These are phyloP conservation scores for Piaya cayana DNA, from an alignment of 2,113 vertebrate genomes.

Conservation along the genomic window DNA sequence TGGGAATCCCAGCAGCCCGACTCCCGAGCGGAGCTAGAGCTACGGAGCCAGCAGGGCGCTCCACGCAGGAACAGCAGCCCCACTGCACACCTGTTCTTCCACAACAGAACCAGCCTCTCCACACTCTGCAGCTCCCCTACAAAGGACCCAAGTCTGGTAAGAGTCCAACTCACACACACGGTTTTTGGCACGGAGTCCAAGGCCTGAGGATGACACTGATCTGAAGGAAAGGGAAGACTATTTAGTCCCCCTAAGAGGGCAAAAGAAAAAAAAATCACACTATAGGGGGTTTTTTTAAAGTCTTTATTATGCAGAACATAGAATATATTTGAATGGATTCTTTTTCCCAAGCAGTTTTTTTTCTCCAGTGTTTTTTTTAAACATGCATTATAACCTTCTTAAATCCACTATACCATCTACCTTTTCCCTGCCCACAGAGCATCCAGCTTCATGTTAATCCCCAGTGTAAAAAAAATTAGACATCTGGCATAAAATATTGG, in stretches of 20 bases:
- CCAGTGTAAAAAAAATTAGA: constrained; percentile 69
- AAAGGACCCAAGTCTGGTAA: accelerated
- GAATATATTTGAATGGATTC: constrained; percentile 60
- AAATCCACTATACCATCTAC: constrained; percentile 45
- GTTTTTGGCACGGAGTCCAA: neutral
- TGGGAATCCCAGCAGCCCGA: neutral
- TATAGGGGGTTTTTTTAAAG: constrained; percentile 33
- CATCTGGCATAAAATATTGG: constrained; percentile 65
- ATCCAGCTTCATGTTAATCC: constrained; percentile 60
- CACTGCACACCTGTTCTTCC: neutral
- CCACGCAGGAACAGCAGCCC: neutral
- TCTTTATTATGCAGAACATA: constrained; percentile 77
- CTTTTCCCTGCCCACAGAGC: constrained; percentile 10
- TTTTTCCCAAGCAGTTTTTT: constrained; percentile 58
- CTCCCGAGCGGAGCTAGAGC: accelerated
- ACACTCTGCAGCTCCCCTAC: accelerated
- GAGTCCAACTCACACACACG: neutral
- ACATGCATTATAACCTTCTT: constrained; percentile 67
- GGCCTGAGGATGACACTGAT: neutral
- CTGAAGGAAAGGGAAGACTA: neutral
- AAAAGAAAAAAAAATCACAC: neutral
- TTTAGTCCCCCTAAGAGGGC: neutral
- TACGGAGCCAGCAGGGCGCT: neutral
- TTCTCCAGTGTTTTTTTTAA: constrained; percentile 11
- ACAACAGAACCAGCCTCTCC: neutral